phyloP scores from a whole-genome alignment of 92 coral and sea anemone genomes.

The Paragorgia papillata region DNA sequence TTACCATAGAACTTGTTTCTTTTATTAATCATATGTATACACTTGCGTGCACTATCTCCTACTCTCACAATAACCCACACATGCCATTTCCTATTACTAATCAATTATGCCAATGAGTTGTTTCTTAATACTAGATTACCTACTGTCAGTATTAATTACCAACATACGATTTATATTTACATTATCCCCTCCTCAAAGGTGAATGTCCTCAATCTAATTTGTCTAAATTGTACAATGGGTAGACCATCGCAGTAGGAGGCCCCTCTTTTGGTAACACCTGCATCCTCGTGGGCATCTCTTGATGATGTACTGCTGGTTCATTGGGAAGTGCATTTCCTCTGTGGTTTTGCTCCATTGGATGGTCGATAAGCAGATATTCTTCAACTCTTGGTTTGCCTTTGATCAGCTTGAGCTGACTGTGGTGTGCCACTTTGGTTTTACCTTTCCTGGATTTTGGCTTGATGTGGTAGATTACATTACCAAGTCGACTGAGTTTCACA shows the following conservation, averaged over 20 bases:
- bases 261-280: neutral
- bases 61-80: no score
- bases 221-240: constrained; percentile 8
- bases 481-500: neutral
- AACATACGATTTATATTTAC: no score
- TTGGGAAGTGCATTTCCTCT: neutral
- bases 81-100: no score
- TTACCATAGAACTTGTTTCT: no score
- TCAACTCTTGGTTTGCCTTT: neutral
- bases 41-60: no score
- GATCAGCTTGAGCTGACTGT: neutral
- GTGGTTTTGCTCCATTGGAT: neutral
- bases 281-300: neutral
- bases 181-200: constrained; percentile 23
- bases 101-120: no score
- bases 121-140: no score
- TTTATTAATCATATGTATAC: no score
- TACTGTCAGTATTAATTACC: no score
- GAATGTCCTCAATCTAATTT: constrained; percentile 34
- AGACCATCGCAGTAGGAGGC: neutral
- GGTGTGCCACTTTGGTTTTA: constrained; percentile 19
- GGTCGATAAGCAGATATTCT: neutral
- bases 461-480: constrained; percentile 5
- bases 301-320: constrained; percentile 9
- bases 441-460: constrained; percentile 15